Base-by-base conservation (phyloP, 1,140 invertebrate species). In the Ceratina japonica region DNA sequence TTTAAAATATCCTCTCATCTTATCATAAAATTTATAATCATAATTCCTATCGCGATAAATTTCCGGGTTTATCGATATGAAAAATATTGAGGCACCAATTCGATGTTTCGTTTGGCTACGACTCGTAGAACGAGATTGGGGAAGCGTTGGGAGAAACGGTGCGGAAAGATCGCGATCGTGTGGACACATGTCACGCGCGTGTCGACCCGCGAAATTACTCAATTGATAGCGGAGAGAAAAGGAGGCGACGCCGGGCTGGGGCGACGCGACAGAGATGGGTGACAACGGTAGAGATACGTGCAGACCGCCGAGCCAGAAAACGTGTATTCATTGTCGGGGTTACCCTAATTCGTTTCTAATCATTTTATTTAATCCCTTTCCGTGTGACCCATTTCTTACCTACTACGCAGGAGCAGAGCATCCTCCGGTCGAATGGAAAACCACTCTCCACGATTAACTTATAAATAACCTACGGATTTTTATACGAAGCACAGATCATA, bases 141-240 rank as follows among this genome's bases (percentile, higher is more conserved):
- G 62, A 76, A 27, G 61, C 72, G 24, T 81, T 65, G 72, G 37
- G 59, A 16, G 20, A 73, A 13, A 31, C 37, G 68, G 68, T 24
- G 49, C 52, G 73, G 62, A 84, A 71, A 52, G 81, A 62, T 63
- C 49, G 31, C 61, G 59, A 58, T 81, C 74, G 79, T 56, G 76
- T 80, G 62, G 66, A 81, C 27, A 74, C 63, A 83, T 72, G 75
- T 78, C 65, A 80, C 56, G 79, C 77, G 76, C 72, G 69, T 80
- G 79, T 75, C 69, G 56, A 58, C 59, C 56, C 62, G 69, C 54
- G 58, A 75, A 70, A 88, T 85, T 87, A 86, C 86, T 73, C 83
- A 88, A 86, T 88, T 88, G 78, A 75, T 82, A 13, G 37, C n/a
- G 62, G 63, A 83, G 77, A 85, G 84, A 79, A 81, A 73, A 79